Evolutionary conservation across 1,140 invertebrate genomes (phyloP).

Genomic region (Panagrolaimus sp.): DNA sequence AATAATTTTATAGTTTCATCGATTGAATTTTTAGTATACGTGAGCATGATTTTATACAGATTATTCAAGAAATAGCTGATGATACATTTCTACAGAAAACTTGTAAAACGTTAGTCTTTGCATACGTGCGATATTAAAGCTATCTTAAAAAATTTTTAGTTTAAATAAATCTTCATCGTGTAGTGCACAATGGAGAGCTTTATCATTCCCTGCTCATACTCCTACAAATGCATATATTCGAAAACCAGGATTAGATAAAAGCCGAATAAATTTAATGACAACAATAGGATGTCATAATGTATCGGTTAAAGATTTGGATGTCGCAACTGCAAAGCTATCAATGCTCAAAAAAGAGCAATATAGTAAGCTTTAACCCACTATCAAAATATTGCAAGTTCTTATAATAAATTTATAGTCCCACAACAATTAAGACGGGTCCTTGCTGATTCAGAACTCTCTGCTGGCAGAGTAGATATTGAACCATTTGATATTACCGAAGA

Average conservation of each 20-base stretch:
- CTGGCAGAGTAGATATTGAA: background rate
- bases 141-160: background rate
- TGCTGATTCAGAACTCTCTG: background rate
- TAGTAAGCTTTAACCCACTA: background rate
- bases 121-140: background rate
- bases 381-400: background rate
- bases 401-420: background rate
- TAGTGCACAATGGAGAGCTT: background rate
- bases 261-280: background rate
- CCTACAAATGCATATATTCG: background rate
- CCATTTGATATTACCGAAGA: background rate
- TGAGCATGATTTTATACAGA: background rate
- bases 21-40: slow-evolving; percentile 37
- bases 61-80: slow-evolving; percentile 8
- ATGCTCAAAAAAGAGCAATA: background rate
- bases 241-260: background rate
- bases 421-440: background rate
- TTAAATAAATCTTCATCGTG: background rate
- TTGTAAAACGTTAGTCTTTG: slow-evolving; percentile 1
- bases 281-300: slow-evolving; percentile 1
- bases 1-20: background rate
- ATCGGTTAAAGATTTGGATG: background rate
- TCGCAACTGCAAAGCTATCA: background rate
- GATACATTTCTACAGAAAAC: background rate
- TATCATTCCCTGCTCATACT: background rate